Conservation (phyloP, 1,140 invertebrate species). For the Polypedilum pembai region DNA sequence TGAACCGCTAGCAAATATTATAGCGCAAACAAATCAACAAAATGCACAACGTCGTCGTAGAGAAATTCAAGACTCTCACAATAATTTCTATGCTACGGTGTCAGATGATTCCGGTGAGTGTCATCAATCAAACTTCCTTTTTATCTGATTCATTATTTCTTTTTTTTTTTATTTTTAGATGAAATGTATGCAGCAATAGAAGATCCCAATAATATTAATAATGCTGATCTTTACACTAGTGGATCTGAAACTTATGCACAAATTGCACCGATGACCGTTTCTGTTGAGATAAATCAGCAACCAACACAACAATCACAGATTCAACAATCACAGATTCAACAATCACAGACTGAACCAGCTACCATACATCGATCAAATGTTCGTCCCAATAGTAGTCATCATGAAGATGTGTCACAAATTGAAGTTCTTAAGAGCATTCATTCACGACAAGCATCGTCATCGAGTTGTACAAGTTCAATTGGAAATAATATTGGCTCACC, state of each 20-base stretch:
- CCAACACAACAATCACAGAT: slow-evolving; percentile 32
- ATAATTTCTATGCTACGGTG: slow-evolving; percentile 59
- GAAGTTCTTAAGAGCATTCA: slow-evolving; percentile 31
- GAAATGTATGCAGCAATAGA: slow-evolving; percentile 86
- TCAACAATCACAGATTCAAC: slow-evolving; percentile 34
- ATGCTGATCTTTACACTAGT: slow-evolving; percentile 55
- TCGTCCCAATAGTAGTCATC: slow-evolving; percentile 30
- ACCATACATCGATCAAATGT: not conserved
- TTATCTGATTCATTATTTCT: slow-evolving; percentile 22
- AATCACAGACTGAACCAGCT: not conserved
- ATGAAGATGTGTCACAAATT: slow-evolving; percentile 48
- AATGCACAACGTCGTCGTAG: slow-evolving; percentile 44
- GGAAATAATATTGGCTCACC: slow-evolving; percentile 67
- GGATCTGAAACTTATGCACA: slow-evolving; percentile 85
- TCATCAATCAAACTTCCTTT: slow-evolving; percentile 31
- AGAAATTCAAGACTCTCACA: slow-evolving; percentile 51
- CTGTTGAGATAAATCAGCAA: slow-evolving; percentile 46
- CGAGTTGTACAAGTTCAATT: slow-evolving; percentile 65
- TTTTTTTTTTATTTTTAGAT: slow-evolving; percentile 46
- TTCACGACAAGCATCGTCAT: slow-evolving; percentile 53
- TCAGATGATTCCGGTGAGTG: slow-evolving; percentile 70
- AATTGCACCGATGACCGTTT: slow-evolving; percentile 57
- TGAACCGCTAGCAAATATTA: slow-evolving; percentile 70
- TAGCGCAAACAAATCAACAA: slow-evolving; percentile 50
- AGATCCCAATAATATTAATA: slow-evolving; percentile 55